Base-by-base conservation (phyloP, 2,113 vertebrate species). In the Podocnemis expansa region DNA sequence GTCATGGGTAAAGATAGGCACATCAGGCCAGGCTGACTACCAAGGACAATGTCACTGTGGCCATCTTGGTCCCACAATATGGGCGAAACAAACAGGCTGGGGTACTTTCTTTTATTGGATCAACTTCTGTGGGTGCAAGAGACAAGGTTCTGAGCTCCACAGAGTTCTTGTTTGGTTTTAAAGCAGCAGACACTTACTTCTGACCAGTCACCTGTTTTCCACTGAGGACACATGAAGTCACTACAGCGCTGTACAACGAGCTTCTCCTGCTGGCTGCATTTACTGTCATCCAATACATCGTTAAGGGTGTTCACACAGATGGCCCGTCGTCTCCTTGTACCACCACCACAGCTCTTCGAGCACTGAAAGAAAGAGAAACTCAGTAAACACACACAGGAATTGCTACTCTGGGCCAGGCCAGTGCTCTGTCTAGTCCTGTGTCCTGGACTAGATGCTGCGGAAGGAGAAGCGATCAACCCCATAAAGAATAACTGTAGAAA, bases 121-220 rank as follows among this genome's bases (percentile, higher is more conserved):
- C 34, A 9, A 67, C 8, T 2, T 10, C 34, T 22, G 19, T 22
- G 2, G 63, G 63, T 21, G 34, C 38, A n/a, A 11, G 19, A 67
- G 31, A 67, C 31, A 10, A 38, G 17, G 19, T 38, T 34, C n/a
- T 17, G 4, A 21, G 63, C 34, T 19, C 8, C 34, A n/a, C 8
- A 9, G 16, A 8, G n/a, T 34, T 38, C 63, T 19, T 67, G 10
- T 60, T 10, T 25, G 24, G 52, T 19, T 75, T 47, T 73, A 80
- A 14, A 55, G 11, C 14, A 56, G 45, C 16, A 82, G 51, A 47
- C 41, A 93, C 98, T 97, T 94, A 99, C 99, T 98, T 99, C 99
- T 0, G 99, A 99, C 99, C 99, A 99, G 80, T 99, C 99, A 0
- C 98, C 99, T 0, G 98, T 98, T 97, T 98, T 99, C 99, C 99